Percentiles rank a stretch among this genome's conserved stretches.
Evolutionary conservation across 2,888 invertebrate species (phyloP).

Genomic region (Caenorhabditis sp.): DNA sequence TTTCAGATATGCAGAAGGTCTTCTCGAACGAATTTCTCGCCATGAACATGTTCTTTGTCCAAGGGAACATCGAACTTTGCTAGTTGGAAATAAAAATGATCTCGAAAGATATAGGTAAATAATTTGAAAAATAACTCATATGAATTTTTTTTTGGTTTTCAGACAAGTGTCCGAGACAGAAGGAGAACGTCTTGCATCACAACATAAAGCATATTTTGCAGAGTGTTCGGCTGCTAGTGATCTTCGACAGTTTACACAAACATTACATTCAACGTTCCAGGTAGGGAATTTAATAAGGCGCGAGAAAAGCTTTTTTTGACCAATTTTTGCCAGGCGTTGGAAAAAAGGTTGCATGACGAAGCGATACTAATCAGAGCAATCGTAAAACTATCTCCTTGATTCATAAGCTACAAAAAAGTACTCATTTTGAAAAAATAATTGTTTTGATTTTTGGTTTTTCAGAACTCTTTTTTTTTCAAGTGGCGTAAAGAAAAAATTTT

Average conservation of each 20-base stretch:
- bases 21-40: conserved; percentile 71
- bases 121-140: too few species aligned
- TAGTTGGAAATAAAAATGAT: conserved; percentile 74
- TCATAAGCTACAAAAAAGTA: too few species aligned
- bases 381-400: too few species aligned
- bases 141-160: too few species aligned
- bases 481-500: too few species aligned
- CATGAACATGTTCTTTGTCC: conserved; percentile 70
- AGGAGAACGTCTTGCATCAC: conserved; percentile 54
- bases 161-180: conserved; percentile 63
- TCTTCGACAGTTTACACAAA: conserved; percentile 48
- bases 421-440: too few species aligned
- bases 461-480: too few species aligned
- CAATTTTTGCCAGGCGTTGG: too few species aligned
- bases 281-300: conserved; percentile 8
- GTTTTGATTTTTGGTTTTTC: too few species aligned
- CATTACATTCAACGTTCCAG: conserved; percentile 51
- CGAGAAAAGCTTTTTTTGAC: too few species aligned
- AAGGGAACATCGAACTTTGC: conserved; percentile 72
- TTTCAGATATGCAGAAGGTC: conserved; percentile 70
- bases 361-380: too few species aligned
- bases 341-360: too few species aligned
- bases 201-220: conserved; percentile 55
- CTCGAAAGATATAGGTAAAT: conserved; percentile 74
- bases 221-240: conserved; percentile 61